A percentile compares a stretch with the other conserved stretches of the same genome.
phyloP scores from a whole-genome alignment of 2,888 invertebrate species.

The Trissolcus brochymenae region DNA sequence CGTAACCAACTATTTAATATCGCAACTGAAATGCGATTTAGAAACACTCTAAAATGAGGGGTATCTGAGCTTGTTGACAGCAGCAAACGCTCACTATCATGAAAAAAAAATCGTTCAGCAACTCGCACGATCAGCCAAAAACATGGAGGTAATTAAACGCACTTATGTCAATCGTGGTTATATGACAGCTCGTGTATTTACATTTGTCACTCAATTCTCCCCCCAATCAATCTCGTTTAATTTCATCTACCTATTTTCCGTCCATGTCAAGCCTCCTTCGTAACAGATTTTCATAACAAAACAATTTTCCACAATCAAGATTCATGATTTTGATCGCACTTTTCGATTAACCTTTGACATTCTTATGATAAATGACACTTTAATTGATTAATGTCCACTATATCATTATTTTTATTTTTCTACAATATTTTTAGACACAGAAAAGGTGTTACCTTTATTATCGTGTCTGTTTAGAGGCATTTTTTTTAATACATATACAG shows the following conservation, averaged over 20 bases:
- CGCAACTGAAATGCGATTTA: slow-evolving; percentile 8
- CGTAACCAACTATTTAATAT: slow-evolving; percentile 31
- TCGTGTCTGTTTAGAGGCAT: neutral
- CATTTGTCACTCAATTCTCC: slow-evolving; percentile 7
- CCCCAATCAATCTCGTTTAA: slow-evolving; percentile 7
- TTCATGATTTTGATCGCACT: slow-evolving; percentile 8
- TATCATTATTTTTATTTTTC: neutral
- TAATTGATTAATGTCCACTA: neutral
- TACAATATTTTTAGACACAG: neutral
- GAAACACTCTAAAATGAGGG: slow-evolving; percentile 33
- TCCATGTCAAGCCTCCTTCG: neutral
- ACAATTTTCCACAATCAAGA: neutral
- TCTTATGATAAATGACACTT: slow-evolving; percentile 15
- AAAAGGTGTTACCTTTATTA: neutral
- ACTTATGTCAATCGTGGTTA: slow-evolving; percentile 22
- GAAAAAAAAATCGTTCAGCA: slow-evolving; percentile 67
- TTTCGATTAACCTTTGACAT: slow-evolving; percentile 38
- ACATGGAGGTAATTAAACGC: slow-evolving; percentile 61
- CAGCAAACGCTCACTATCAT: slow-evolving; percentile 57
- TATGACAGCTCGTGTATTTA: slow-evolving; percentile 39
- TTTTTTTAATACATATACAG: too few species aligned
- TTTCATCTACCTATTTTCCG: neutral
- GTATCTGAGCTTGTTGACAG: slow-evolving; percentile 26
- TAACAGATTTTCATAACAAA: slow-evolving; percentile 5
- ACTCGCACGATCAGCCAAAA: slow-evolving; percentile 62